phyloP scores from a whole-genome alignment of 2,797 vertebrate genomes.

The Acomys russatus region DNA sequence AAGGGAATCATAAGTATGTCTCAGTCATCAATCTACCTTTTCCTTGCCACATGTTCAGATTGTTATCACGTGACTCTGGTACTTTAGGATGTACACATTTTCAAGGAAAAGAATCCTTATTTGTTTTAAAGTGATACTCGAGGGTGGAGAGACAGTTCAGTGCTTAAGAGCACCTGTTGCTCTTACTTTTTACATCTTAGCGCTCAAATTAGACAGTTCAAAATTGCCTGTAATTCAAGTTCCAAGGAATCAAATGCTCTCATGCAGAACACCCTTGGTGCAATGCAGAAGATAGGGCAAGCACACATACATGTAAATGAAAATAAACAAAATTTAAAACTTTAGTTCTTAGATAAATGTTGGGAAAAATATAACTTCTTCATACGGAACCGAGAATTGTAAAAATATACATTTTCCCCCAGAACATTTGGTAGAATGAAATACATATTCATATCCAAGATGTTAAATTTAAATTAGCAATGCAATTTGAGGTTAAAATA shows the following conservation, averaged over 20 bases:
- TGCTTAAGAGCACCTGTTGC: not conserved
- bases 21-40: not conserved
- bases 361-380: slow-evolving; percentile 12
- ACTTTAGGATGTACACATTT: not conserved
- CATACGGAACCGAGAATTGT: not conserved
- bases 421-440: not conserved
- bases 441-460: not conserved
- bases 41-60: not conserved
- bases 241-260: not conserved
- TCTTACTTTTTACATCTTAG: not conserved
- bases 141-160: not conserved
- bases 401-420: not conserved
- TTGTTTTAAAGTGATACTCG: not conserved
- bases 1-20: not conserved
- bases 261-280: not conserved
- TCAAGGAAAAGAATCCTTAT: not conserved
- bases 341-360: not conserved
- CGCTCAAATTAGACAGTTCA: not conserved
- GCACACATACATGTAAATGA: too few species aligned
- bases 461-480: not conserved
- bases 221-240: not conserved
- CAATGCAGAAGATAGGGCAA: not conserved
- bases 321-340: not conserved
- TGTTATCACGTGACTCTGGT: too few species aligned
- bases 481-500: not conserved